A percentile compares a stretch with the other conserved stretches of the same genome.
Conservation (phyloP, 1,140 invertebrate species). For the Dreissena rostriformis region DNA sequence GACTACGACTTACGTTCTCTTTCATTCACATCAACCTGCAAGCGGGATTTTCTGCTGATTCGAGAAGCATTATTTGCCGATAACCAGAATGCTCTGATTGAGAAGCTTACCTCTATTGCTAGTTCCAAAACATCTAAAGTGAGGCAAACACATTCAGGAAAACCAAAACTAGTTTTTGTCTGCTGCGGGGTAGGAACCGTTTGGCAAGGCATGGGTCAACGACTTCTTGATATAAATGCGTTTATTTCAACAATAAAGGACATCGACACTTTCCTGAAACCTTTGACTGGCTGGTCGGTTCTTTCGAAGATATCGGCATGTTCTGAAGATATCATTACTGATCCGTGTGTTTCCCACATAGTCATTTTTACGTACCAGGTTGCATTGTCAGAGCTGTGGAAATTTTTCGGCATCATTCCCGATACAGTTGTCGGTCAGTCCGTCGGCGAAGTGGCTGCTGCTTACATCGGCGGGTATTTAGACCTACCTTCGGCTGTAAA, state of each 20-base stretch:
- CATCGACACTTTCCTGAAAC: conserved; percentile 55
- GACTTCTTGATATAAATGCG: neutral
- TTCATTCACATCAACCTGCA: no score
- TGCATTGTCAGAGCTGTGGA: conserved; percentile 49
- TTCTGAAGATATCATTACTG: conserved; percentile 26
- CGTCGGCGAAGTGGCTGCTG: conserved; percentile 65
- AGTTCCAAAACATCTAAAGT: conserved; percentile 64
- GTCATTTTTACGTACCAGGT: conserved; percentile 63
- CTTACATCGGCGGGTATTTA: conserved; percentile 55
- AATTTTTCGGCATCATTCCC: conserved; percentile 41
- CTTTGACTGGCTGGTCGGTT: conserved; percentile 59
- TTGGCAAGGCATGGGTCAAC: conserved; percentile 24
- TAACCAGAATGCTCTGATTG: no score
- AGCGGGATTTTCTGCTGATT: no score
- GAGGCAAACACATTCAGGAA: conserved; percentile 62
- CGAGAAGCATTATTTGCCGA: no score
- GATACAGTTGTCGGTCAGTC: conserved; percentile 58
- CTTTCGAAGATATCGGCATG: conserved; percentile 43
- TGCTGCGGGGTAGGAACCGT: conserved; percentile 34
- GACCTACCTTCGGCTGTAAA: conserved; percentile 47
- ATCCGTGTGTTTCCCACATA: conserved; percentile 59
- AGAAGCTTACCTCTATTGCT: no score
- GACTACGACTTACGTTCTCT: neutral
- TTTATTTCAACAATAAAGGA: conserved; percentile 58
- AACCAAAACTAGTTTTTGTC: conserved; percentile 36